These are phyloP conservation scores for Drosophila falleni DNA, from an alignment of 2,888 invertebrate genomes.

Conservation along the genomic window DNA sequence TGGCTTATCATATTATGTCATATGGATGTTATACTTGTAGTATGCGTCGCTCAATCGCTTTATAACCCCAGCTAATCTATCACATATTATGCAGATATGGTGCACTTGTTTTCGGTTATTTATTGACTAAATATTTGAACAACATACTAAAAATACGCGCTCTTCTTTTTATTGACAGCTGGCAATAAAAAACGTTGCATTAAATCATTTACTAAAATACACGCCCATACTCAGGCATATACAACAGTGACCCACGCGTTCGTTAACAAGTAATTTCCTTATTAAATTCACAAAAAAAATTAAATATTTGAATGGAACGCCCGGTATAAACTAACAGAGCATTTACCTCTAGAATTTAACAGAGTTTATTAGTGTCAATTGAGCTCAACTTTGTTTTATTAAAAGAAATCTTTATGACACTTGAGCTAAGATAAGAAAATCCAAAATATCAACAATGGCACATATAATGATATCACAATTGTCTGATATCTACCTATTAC, in stretches of 20 bases:
- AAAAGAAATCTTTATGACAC: slow-evolving; percentile 67
- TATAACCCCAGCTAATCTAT: slow-evolving; percentile 49
- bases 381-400: slow-evolving; percentile 66
- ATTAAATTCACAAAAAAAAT: slow-evolving; percentile 61
- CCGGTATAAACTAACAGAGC: slow-evolving; percentile 10
- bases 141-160: slow-evolving; percentile 19
- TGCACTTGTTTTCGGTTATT: slow-evolving; percentile 45
- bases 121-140: slow-evolving; percentile 46
- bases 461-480: slow-evolving; percentile 11
- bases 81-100: slow-evolving; percentile 49
- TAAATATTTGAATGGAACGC: slow-evolving; percentile 24
- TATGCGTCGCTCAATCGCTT: slow-evolving; percentile 57
- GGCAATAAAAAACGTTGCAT: slow-evolving; percentile 23
- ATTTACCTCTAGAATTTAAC: slow-evolving; percentile 38
- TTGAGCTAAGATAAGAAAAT: slow-evolving; percentile 42
- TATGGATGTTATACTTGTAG: slow-evolving; percentile 10
- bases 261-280: slow-evolving; percentile 75
- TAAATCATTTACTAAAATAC: slow-evolving; percentile 23
- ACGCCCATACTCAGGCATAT: slow-evolving; percentile 25
- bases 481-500: not conserved
- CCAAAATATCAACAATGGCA: not conserved
- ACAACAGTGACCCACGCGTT: slow-evolving; percentile 25
- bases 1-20: slow-evolving; percentile 46
- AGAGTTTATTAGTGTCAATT: slow-evolving; percentile 71
- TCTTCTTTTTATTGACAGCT: slow-evolving; percentile 30